phyloP scores from a whole-genome alignment of 2,797 vertebrate species.

The Adelosebastes latens region DNA sequence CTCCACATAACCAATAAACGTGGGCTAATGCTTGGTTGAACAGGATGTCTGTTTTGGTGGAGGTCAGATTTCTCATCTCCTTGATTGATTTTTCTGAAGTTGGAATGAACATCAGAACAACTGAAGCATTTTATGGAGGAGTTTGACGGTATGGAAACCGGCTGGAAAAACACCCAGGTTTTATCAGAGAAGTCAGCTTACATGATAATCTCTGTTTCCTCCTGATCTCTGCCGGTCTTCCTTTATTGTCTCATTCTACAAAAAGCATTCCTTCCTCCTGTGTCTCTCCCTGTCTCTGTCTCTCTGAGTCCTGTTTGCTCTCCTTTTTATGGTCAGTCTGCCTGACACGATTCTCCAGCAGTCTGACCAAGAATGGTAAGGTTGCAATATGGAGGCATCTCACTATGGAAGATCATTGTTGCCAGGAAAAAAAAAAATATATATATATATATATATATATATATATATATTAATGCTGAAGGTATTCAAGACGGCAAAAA shows the following conservation, averaged over 20 bases:
- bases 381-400: background rate
- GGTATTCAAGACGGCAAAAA: fast-evolving
- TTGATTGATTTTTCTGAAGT: slow-evolving; percentile 48
- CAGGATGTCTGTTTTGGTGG: slow-evolving; percentile 12
- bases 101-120: slow-evolving; percentile 15
- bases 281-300: background rate
- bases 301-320: background rate
- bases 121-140: slow-evolving; percentile 12
- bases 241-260: background rate
- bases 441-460: too few species aligned
- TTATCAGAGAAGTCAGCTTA: background rate
- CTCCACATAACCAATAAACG: slow-evolving; percentile 9
- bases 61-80: slow-evolving; percentile 50
- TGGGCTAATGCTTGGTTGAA: slow-evolving; percentile 6
- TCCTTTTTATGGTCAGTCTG: slow-evolving; percentile 42
- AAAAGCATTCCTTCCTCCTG: background rate
- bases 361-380: slow-evolving; percentile 36
- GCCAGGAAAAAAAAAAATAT: background rate
- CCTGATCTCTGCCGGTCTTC: background rate
- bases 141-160: slow-evolving; percentile 1
- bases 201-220: background rate
- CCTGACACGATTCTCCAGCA: background rate
- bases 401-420: background rate
- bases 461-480: background rate
- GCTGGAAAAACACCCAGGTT: background rate